A percentile compares a stretch with the other conserved stretches of the same genome.
phyloP scores from a whole-genome alignment of 2,888 invertebrate genomes.

The Agrotis clavis region DNA sequence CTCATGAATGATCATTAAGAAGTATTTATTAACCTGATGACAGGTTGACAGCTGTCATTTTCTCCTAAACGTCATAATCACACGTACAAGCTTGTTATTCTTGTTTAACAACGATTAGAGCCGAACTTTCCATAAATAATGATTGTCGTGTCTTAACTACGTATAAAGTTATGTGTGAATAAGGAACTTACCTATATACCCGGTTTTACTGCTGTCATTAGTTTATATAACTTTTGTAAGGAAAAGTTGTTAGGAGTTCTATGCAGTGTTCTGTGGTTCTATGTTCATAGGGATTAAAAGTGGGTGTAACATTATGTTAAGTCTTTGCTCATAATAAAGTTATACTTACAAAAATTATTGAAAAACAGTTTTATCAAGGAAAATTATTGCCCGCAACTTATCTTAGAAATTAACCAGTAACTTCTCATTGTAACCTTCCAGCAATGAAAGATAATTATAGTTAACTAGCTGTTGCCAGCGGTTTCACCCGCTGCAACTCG shows the following conservation, averaged over 20 bases:
- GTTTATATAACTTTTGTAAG: background rate
- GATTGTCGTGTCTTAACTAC: background rate
- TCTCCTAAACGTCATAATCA: slow-evolving; percentile 15
- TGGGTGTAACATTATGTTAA: background rate
- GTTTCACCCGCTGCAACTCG: too few species aligned
- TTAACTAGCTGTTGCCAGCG: too few species aligned
- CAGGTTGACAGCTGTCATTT: slow-evolving; percentile 20
- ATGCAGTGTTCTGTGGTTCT: too few species aligned
- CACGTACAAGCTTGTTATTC: slow-evolving; percentile 36
- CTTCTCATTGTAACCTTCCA: too few species aligned
- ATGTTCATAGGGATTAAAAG: background rate
- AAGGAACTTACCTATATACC: slow-evolving; percentile 3
- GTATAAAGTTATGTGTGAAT: background rate
- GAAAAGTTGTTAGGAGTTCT: slow-evolving; percentile 8
- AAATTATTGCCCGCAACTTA: background rate
- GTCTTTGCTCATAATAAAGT: background rate
- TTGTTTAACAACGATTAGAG: slow-evolving; percentile 47
- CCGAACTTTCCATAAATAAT: slow-evolving; percentile 3
- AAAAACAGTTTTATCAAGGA: background rate
- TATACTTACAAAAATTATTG: too few species aligned
- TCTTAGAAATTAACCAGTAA: too few species aligned
- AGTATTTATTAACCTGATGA: slow-evolving; percentile 9
- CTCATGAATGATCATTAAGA: slow-evolving; percentile 10
- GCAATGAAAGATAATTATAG: too few species aligned
- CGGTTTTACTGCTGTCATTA: background rate